Evolutionary conservation across 2,797 vertebrate genomes (phyloP).

Genomic region (Amniataba percoides): DNA sequence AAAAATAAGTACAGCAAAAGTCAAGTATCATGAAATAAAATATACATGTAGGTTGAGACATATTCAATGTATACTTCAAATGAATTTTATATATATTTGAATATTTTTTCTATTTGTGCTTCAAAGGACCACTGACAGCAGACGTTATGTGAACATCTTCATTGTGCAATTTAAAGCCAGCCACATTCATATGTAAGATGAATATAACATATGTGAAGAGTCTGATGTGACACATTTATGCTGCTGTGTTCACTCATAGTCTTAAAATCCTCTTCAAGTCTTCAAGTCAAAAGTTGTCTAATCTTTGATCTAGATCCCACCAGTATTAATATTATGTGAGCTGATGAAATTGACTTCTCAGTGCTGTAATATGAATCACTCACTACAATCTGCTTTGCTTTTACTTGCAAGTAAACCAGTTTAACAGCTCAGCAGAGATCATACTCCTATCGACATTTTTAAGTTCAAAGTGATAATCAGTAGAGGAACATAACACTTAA

Average conservation of each 20-base stretch:
- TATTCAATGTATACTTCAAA: no score
- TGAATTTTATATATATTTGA: no score
- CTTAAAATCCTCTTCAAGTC: slow-evolving; percentile 4
- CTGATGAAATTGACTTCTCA: slow-evolving; percentile 1
- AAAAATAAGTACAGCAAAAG: no score
- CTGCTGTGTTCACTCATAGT: neutral
- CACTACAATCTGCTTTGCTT: neutral
- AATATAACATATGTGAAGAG: no score
- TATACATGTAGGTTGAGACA: no score
- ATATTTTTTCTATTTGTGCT: no score
- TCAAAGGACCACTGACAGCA: no score
- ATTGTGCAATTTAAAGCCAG: no score
- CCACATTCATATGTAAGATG: no score
- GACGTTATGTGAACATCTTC: no score
- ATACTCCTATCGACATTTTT: neutral
- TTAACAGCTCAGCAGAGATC: neutral
- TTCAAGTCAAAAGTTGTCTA: neutral
- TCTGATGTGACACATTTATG: slow-evolving; percentile 1
- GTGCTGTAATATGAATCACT: neutral
- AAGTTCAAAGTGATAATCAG: neutral
- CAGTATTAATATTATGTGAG: neutral
- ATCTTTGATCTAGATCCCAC: neutral
- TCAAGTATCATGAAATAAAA: no score
- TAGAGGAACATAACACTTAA: no score
- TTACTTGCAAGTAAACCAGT: neutral